A percentile compares a stretch with the other conserved stretches of the same genome.
These are phyloP conservation scores for Monopterus albus DNA, from an alignment of 2,113 vertebrate species.

Conservation along the genomic window DNA sequence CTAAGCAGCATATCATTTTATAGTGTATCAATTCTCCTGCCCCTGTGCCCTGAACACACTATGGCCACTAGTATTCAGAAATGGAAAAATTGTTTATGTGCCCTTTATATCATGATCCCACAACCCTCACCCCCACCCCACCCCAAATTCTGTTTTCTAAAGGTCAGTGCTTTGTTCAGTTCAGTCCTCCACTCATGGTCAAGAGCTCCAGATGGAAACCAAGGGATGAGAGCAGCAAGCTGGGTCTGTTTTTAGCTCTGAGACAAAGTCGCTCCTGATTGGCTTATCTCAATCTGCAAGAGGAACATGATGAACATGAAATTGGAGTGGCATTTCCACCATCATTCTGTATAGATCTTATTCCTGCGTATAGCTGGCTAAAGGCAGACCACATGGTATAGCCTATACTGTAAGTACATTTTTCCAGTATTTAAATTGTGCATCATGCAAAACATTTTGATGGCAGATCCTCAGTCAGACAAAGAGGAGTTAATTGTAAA, in stretches of 20 bases:
- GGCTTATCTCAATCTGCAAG: neutral
- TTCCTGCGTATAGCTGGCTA: neutral
- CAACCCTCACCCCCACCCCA: no score
- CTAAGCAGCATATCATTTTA: no score
- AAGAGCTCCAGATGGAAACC: constrained; percentile 6
- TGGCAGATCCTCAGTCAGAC: no score
- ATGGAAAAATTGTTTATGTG: neutral
- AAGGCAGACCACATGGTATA: neutral
- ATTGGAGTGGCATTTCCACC: neutral
- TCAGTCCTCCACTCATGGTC: constrained; percentile 23
- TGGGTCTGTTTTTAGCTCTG: constrained; percentile 7
- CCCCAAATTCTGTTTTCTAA: constrained; percentile 8
- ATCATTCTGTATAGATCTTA: neutral
- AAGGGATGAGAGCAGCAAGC: neutral
- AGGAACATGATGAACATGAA: neutral
- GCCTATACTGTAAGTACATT: no score
- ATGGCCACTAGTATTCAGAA: no score
- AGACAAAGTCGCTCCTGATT: neutral
- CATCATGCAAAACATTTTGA: no score
- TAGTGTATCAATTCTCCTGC: neutral
- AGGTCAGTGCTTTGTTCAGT: constrained; percentile 47
- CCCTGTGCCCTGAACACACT: neutral
- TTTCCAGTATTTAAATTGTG: neutral
- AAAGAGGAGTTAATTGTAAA: no score
- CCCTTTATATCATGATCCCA: neutral